Conservation (phyloP, 2,888 invertebrate genomes). For the Sinopyrophorus schimmeli region DNA sequence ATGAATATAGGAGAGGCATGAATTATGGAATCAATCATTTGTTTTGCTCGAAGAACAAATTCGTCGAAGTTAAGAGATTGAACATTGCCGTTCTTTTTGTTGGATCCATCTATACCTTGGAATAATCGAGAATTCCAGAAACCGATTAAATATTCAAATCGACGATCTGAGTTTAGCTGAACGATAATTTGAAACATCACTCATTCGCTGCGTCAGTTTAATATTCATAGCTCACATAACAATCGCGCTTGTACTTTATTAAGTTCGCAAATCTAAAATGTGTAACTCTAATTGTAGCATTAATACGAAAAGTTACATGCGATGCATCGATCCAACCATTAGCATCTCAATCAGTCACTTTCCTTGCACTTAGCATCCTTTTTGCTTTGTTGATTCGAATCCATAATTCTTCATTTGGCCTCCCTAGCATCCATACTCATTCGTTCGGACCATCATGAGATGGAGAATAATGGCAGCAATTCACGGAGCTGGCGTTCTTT, state of each 20-base stretch:
- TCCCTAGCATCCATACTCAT: slow-evolving; percentile 40
- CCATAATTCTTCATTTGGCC: slow-evolving; percentile 55
- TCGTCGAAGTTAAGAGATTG: slow-evolving; percentile 16
- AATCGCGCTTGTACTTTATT: too few species aligned
- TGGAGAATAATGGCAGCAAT: slow-evolving; percentile 55
- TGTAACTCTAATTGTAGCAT: too few species aligned
- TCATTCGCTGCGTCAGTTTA: too few species aligned
- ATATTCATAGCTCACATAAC: too few species aligned
- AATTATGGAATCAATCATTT: slow-evolving; percentile 46
- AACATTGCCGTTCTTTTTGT: slow-evolving; percentile 4
- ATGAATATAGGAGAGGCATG: slow-evolving; percentile 41
- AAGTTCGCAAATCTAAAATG: too few species aligned
- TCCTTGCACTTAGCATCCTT: slow-evolving; percentile 49
- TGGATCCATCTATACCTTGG: too few species aligned
- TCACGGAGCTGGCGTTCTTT: slow-evolving; percentile 47
- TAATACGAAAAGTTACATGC: too few species aligned
- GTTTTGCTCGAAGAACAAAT: slow-evolving; percentile 32
- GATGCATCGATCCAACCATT: too few species aligned
- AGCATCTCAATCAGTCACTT: slow-evolving; percentile 31
- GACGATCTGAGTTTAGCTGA: too few species aligned
- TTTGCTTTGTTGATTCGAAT: slow-evolving; percentile 48
- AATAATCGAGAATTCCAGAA: too few species aligned
- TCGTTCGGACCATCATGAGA: slow-evolving; percentile 41
- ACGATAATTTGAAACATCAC: too few species aligned
- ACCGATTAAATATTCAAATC: too few species aligned